A percentile compares a stretch with the other conserved stretches of the same genome.
Evolutionary conservation across 2,888 invertebrate species (phyloP).

Genomic region (Itoplectis maculator): DNA sequence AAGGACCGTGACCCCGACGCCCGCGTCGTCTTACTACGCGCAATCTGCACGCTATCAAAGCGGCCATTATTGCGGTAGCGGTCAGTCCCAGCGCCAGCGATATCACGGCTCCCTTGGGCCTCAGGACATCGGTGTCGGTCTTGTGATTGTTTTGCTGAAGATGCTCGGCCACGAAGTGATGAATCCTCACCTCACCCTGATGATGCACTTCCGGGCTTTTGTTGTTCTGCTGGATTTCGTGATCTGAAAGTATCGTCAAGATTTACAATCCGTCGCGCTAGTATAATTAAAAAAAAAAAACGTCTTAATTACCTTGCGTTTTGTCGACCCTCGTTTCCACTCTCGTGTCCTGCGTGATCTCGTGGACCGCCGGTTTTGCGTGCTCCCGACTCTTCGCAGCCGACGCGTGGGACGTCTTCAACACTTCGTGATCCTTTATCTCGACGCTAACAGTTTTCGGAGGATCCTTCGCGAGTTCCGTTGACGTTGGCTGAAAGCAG

Average conservation of each 20-base stretch:
- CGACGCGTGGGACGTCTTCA: slow-evolving; percentile 49
- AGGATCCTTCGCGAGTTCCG: slow-evolving; percentile 24
- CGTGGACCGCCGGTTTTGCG: slow-evolving; percentile 38
- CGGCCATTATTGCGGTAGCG: slow-evolving; percentile 92
- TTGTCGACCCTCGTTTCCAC: slow-evolving; percentile 49
- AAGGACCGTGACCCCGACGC: slow-evolving; percentile 92
- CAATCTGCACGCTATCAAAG: slow-evolving; percentile 93
- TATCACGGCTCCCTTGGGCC: slow-evolving; percentile 92
- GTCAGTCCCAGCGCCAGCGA: slow-evolving; percentile 92
- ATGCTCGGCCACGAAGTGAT: slow-evolving; percentile 77
- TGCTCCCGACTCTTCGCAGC: slow-evolving; percentile 43
- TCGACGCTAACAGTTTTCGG: slow-evolving; percentile 45
- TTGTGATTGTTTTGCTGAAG: slow-evolving; percentile 75
- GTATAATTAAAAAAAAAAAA: background rate
- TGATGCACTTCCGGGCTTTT: slow-evolving; percentile 63
- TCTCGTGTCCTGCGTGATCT: slow-evolving; percentile 31
- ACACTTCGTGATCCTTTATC: slow-evolving; percentile 62
- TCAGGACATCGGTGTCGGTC: slow-evolving; percentile 79
- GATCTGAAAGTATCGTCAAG: slow-evolving; percentile 57
- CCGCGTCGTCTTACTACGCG: slow-evolving; percentile 91
- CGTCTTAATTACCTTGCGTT: slow-evolving; percentile 45
- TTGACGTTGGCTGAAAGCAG: slow-evolving; percentile 47
- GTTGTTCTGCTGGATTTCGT: slow-evolving; percentile 67
- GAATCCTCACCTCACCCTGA: slow-evolving; percentile 69
- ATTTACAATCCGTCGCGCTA: background rate